Evolutionary conservation across 2,888 invertebrate species (phyloP), one percentile per base, ranked within the genome.

Genomic region (Philereme vetulata): DNA sequence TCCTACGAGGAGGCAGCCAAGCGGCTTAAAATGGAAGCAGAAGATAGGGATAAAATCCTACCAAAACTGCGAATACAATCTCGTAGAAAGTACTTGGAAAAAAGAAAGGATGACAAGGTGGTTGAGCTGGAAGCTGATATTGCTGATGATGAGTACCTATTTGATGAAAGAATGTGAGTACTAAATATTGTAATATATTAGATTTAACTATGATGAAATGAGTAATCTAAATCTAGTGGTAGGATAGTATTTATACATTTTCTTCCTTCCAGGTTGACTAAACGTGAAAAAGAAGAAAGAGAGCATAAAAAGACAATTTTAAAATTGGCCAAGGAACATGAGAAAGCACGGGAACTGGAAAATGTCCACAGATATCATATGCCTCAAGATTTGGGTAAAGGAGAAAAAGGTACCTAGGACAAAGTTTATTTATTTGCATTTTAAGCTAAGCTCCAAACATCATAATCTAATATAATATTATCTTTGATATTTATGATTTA

Each of bases 101-200:
- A 99, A 85, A 94, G 99, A 48, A 98, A 98, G 86, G 97, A 96
- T 60, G 99, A 99, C 80, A 99, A 99, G 91, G 95, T 99, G 40
- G 95, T 96, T 7, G 99, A 99, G 83, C 89, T 99, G 52, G 99
- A 99, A 88, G 97, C 96, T 5, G 98, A 98, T 79, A 97, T 99
- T 60, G 92, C 95, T 49, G 99, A 99, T 85, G 99, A 99, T 91
- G 98, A 99, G 85, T 98, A 97, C 81, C 93, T 99, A 0, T 99
- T 99, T 85, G 96, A 96, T 55, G 97, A 97, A 66, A 94, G 95
- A 80, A 93, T 96, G 96, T 98, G 94, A 94, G 95, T 93, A 21
- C 4, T 36, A 32, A 54, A 49, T 42, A 6, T 43, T 10, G 32
- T 21, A 21, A 21, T 21, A 21, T 2, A 21, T 21, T 21, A 21